Evolutionary conservation across 2,113 vertebrate genomes (phyloP).

Genomic region (Prolemur simus): DNA sequence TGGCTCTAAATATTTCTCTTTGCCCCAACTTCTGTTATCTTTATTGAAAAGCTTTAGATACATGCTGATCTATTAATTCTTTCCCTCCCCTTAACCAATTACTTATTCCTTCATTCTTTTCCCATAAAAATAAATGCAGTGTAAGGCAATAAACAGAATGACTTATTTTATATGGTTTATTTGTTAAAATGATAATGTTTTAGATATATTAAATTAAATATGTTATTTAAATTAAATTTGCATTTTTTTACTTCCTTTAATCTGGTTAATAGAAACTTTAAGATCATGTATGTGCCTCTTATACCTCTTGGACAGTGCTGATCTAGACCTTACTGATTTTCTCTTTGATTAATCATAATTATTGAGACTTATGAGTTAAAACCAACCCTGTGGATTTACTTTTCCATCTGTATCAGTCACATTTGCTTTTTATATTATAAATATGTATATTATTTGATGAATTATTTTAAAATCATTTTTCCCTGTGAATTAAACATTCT

Average conservation of each 20-base stretch:
- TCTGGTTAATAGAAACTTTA: not conserved
- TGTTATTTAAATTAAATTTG: not conserved
- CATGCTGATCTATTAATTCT: not conserved
- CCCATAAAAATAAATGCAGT: not conserved
- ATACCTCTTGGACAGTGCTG: not conserved
- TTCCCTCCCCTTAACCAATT: not conserved
- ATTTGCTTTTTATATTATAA: not conserved
- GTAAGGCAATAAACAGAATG: not conserved
- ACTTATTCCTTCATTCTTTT: not conserved
- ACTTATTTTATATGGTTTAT: not conserved
- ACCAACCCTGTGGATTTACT: not conserved
- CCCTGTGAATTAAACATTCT: not conserved
- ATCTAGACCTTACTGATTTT: not conserved
- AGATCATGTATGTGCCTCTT: not conserved
- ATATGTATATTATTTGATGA: not conserved
- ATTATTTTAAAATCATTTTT: not conserved
- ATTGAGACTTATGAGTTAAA: not conserved
- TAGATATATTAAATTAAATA: not conserved
- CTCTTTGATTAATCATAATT: not conserved
- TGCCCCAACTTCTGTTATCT: not conserved
- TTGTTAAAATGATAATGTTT: not conserved
- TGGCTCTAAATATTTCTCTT: not conserved
- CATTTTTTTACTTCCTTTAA: not conserved
- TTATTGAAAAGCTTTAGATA: not conserved
- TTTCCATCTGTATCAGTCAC: not conserved